Evolutionary conservation across 2,113 vertebrate genomes (phyloP).

Genomic region (Typhlomys cinereus): DNA sequence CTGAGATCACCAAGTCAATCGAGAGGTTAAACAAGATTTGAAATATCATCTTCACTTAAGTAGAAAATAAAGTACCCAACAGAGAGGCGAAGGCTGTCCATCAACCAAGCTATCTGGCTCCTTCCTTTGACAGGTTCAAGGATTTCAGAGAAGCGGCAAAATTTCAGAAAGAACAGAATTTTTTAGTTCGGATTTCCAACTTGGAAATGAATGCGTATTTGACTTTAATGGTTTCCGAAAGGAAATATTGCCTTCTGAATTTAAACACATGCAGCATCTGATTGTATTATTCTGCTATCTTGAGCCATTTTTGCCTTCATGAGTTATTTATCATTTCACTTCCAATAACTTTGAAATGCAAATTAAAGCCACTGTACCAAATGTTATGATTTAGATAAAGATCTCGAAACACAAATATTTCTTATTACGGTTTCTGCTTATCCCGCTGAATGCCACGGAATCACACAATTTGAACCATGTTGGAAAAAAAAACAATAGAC

Average conservation of each 20-base stretch:
- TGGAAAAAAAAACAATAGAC: not conserved
- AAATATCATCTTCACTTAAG: constrained; percentile 29
- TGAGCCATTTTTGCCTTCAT: constrained; percentile 63
- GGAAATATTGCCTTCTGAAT: constrained; percentile 51
- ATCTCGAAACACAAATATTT: constrained; percentile 72
- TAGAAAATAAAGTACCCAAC: constrained; percentile 46
- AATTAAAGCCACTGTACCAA: constrained; percentile 70
- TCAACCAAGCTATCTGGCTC: constrained; percentile 41
- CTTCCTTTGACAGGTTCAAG: constrained; percentile 46
- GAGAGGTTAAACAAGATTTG: constrained; percentile 16
- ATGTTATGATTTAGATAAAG: constrained; percentile 67
- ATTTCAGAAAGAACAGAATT: constrained; percentile 37
- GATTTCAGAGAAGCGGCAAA: not conserved
- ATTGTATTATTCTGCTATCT: constrained; percentile 58
- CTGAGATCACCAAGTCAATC: not conserved
- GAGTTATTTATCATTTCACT: constrained; percentile 61
- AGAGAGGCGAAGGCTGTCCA: constrained; percentile 31
- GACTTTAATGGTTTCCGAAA: constrained; percentile 55
- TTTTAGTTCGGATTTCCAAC: constrained; percentile 20
- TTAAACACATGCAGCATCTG: constrained; percentile 29
- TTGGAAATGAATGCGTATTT: constrained; percentile 65
- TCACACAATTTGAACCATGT: not conserved
- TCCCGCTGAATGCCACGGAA: constrained; percentile 56
- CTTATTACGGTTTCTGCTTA: constrained; percentile 60
- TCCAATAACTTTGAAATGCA: constrained; percentile 65